Base-by-base conservation (phyloP, 1,140 invertebrate genomes). In the Cydia pomonella region DNA sequence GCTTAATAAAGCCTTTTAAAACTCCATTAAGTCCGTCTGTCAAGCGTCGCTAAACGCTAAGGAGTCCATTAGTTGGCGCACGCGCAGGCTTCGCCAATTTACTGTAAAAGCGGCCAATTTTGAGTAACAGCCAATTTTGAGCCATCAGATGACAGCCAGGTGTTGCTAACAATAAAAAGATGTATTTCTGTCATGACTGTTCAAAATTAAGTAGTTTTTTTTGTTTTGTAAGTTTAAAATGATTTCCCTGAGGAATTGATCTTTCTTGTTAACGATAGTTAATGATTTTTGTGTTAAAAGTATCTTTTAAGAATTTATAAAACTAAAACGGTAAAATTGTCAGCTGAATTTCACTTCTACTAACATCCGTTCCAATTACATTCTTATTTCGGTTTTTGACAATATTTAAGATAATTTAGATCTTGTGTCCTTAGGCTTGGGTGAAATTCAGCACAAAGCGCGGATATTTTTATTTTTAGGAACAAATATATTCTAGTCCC, bases 41-140 rank as follows among this genome's bases (percentile, higher is more conserved):
- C 53, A 59, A 59, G 53, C 53, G 53, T 59, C 53, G 53, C 53
- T 21, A 59, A 59, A 59, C 53, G 53, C 18, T 59, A 59, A 59
- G 23, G 21, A 59, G 16, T 59, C 53, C 53, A 59, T 59, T 59
- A 59, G 53, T 47, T n/a, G 50, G n/a, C 53, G 53, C 53, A 10
- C 53, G 53, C 21, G 53, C 53, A 59, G 53, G 18, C 21, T 59
- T 59, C 21, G 53, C 53, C 53, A 59, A 59, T 59, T 59, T 59
- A 10, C 18, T 59, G 53, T 59, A 59, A 59, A 59, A 59, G 21
- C 53, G 53, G 53, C 53, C 53, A 59, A 50, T 72, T 72, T 69
- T 25, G 29, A 10, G 29, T 41, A 44, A 38, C 18, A 33, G 38
- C 69, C 38, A 72, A 41, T 72, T 23, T 23, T 10, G 69, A 23